Base-by-base conservation (phyloP, 2,888 invertebrate genomes). In the Meghimatium bilineatum region DNA sequence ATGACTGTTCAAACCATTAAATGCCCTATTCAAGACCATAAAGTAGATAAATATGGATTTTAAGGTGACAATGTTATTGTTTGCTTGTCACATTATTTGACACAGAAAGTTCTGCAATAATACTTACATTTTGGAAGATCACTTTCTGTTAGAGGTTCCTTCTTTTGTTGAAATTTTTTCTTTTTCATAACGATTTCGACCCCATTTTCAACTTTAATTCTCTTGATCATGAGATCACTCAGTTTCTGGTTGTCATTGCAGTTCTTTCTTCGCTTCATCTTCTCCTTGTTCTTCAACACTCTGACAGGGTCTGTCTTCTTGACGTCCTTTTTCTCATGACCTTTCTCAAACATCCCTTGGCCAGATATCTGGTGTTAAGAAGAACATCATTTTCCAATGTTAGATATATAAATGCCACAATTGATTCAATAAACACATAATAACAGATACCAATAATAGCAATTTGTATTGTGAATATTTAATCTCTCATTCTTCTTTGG, bases 241-340 rank as follows among this genome's bases (percentile, higher is more conserved):
- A 87, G 88, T 83, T 88, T 89, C 23, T 71, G 71, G 83, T 88
- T 89, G 81, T 88, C 89, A 69, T 87, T 89, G 83, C 88, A 90
- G 80, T 44, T 76, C 77, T 87, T 89, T 87, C 84, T 88, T 67
- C 85, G 85, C 77, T 89, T 89, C 72, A 90, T 89, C 49, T 88
- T 87, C 66, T 90, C 89, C 86, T 90, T 90, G n/a, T 88, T 87
- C 79, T 89, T 90, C 60, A 89, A 81, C 38, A 85, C 56, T 63
- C 75, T 80, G 12, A 76, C 84, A 49, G 77, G 78, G 38, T 82
- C 84, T 75, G 77, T 83, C 44, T 86, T 85, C 66, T 79, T 85
- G 60, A 83, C 49, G 34, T 86, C 83, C 34, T 84, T 79, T 36
- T 74, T 81, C 0, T 72, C 81, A n/a, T 72, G 72, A 17, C 44